Evolutionary conservation across 2,888 invertebrate species (phyloP).

Genomic region (Morpho achilles): DNA sequence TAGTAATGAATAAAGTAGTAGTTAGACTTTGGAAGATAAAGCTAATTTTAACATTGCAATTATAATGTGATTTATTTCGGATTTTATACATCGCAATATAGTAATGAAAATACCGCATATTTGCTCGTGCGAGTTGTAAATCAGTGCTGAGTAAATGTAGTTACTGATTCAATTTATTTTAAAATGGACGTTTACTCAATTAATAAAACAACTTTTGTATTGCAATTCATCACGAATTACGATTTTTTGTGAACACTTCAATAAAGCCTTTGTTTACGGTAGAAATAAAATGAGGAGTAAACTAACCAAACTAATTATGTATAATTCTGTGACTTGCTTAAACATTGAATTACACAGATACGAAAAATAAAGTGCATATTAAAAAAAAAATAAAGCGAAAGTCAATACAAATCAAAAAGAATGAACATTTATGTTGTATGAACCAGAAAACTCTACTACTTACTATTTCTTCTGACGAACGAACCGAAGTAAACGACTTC

Average conservation of each 20-base stretch:
- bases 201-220: conserved; percentile 23
- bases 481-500: too few relatives aligned
- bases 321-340: neutral
- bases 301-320: neutral
- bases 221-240: conserved; percentile 17
- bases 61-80: neutral
- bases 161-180: conserved; percentile 28
- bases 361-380: too few relatives aligned
- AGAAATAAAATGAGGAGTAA: neutral
- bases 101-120: conserved; percentile 13
- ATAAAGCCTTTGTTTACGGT: neutral
- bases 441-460: too few relatives aligned
- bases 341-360: neutral
- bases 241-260: conserved; percentile 6
- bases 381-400: too few relatives aligned
- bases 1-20: too few relatives aligned
- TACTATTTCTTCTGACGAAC: too few relatives aligned
- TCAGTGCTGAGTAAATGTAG: conserved; percentile 25
- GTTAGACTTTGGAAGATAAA: too few relatives aligned
- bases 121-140: conserved; percentile 23
- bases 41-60: too few relatives aligned
- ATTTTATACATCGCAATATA: conserved; percentile 3
- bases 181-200: conserved; percentile 26
- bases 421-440: too few relatives aligned
- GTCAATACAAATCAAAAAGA: too few relatives aligned